Percentiles rank a stretch among this genome's conserved stretches.
Evolutionary conservation across 2,888 invertebrate species (phyloP).

Genomic region (Salpingus planirostris): DNA sequence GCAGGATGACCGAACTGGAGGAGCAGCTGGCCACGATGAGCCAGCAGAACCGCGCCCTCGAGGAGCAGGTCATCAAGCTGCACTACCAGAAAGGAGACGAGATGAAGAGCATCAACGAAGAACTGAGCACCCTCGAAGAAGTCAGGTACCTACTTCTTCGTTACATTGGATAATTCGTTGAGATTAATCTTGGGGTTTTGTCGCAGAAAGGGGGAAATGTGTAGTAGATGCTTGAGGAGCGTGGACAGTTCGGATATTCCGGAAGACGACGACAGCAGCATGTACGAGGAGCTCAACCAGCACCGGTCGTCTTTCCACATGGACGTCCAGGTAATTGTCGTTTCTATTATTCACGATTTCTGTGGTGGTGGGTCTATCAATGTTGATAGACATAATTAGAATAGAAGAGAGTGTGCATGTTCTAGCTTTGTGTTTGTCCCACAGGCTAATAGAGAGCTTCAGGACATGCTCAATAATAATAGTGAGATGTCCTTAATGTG

Average conservation of each 20-base stretch:
- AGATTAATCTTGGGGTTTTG: no score
- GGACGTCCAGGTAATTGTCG: slow-evolving; percentile 39
- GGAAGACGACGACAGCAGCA: slow-evolving; percentile 58
- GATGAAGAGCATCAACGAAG: slow-evolving; percentile 75
- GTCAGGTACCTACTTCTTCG: slow-evolving; percentile 61
- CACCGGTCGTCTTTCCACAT: slow-evolving; percentile 34
- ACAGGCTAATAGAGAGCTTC: slow-evolving; percentile 28
- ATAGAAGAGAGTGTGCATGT: slow-evolving; percentile 15
- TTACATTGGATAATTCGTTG: no score
- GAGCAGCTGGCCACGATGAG: slow-evolving; percentile 65
- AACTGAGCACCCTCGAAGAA: slow-evolving; percentile 75
- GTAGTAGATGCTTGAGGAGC: slow-evolving; percentile 67
- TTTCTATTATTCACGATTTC: neutral
- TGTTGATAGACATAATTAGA: neutral
- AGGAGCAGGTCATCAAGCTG: slow-evolving; percentile 58
- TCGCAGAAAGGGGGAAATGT: slow-evolving; percentile 71
- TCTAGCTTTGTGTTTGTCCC: slow-evolving; percentile 35
- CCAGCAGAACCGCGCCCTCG: slow-evolving; percentile 61
- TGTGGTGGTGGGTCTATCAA: neutral
- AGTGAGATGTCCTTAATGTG: slow-evolving; percentile 35
- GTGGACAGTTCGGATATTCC: slow-evolving; percentile 42
- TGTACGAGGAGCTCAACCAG: slow-evolving; percentile 43
- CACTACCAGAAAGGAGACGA: slow-evolving; percentile 57
- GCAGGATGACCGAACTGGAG: slow-evolving; percentile 64
- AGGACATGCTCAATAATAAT: slow-evolving; percentile 35